Evolutionary conservation across 2,888 invertebrate genomes (phyloP).

Genomic region (Parnassius apollo): DNA sequence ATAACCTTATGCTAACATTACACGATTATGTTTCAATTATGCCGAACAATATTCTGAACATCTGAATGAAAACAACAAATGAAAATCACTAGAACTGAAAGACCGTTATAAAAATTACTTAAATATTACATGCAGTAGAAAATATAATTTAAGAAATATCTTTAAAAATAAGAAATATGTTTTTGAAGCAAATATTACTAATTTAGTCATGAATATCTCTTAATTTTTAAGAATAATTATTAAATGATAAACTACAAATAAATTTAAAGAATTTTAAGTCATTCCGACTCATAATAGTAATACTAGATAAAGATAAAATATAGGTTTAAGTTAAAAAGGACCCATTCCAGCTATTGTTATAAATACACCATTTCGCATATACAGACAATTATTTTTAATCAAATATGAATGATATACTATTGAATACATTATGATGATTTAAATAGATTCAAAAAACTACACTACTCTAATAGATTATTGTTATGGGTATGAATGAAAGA

Average conservation of each 20-base stretch:
- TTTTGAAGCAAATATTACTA: too few species aligned
- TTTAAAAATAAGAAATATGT: too few species aligned
- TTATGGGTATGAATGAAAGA: too few species aligned
- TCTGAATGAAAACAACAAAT: constrained; percentile 27
- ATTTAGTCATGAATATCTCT: too few species aligned
- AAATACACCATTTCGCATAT: constrained; percentile 21
- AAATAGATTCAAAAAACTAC: background rate
- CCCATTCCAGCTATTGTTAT: constrained; percentile 70
- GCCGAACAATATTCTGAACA: constrained; percentile 20
- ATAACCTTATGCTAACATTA: constrained; percentile 20
- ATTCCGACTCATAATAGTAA: constrained; percentile 30
- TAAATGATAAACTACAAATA: constrained; percentile 17
- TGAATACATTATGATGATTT: background rate
- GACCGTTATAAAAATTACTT: too few species aligned
- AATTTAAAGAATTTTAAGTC: constrained; percentile 1
- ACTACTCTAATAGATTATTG: background rate
- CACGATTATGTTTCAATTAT: constrained; percentile 19
- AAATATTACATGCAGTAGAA: too few species aligned
- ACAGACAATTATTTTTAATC: constrained; percentile 34
- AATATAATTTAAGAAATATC: too few species aligned
- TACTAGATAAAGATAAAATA: constrained; percentile 16
- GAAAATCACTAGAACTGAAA: background rate
- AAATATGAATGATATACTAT: constrained; percentile 54
- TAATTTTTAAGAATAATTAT: background rate
- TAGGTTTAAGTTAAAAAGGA: constrained; percentile 44